Percentiles rank a stretch among this genome's conserved stretches.
Conservation (phyloP, 2,888 invertebrate species). For the Latrodectus elegans region DNA sequence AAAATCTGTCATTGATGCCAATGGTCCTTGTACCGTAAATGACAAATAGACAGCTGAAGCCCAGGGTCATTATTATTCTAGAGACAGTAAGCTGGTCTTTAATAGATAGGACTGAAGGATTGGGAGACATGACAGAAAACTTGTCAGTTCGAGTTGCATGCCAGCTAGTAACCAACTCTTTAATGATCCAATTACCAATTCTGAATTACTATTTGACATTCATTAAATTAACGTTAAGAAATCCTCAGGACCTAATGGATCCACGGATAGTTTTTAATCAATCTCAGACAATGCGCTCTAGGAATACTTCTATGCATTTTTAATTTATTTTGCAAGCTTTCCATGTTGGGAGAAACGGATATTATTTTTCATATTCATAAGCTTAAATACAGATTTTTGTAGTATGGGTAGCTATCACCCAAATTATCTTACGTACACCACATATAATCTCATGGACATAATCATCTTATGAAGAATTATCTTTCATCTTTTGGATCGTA, state of each 20-base stretch:
- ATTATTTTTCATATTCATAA: no score
- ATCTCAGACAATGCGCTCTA: neutral
- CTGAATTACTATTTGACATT: neutral
- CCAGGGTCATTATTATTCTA: neutral
- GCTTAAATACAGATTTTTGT: no score
- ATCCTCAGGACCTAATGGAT: neutral
- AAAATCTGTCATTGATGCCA: constrained; percentile 4
- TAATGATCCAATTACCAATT: no score
- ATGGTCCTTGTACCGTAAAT: constrained; percentile 4
- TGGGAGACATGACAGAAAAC: constrained; percentile 1
- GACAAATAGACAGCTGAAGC: constrained; percentile 10
- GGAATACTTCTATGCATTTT: neutral
- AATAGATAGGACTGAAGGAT: neutral
- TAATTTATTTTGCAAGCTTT: constrained; percentile 13
- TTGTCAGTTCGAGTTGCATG: neutral
- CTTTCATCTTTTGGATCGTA: no score
- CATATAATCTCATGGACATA: no score
- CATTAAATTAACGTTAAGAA: neutral
- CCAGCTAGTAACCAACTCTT: neutral
- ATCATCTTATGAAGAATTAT: no score
- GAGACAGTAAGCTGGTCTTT: constrained; percentile 12
- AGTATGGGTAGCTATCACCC: no score
- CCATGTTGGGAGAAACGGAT: no score
- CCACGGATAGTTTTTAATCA: neutral
- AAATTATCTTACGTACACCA: no score